Evolutionary conservation across 2,888 invertebrate species (phyloP).

Genomic region (Pammene fasciana): DNA sequence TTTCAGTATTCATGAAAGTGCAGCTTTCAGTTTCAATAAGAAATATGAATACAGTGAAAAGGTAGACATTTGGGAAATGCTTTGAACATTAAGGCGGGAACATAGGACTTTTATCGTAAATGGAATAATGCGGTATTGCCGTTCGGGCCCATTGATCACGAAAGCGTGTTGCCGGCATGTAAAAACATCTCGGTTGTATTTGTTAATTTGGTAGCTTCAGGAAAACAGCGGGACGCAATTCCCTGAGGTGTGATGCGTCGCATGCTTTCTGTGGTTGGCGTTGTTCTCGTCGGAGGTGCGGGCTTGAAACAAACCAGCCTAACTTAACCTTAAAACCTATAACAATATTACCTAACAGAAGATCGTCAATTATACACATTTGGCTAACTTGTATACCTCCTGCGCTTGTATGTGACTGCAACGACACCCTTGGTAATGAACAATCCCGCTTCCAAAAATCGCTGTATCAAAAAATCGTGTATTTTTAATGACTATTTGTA

Average conservation of each 20-base stretch:
- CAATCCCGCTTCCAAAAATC: neutral
- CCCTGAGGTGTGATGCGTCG: conserved; percentile 34
- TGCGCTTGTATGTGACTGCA: neutral
- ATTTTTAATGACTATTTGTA: no score
- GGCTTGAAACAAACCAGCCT: neutral
- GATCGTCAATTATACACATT: neutral
- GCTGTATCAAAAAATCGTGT: neutral
- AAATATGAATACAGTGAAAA: conserved; percentile 24
- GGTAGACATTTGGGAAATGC: conserved; percentile 22
- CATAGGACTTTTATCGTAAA: conserved; percentile 17
- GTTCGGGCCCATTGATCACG: conserved; percentile 36
- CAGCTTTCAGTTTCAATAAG: conserved; percentile 34
- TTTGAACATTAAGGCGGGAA: conserved; percentile 14
- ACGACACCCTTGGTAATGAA: conserved; percentile 17
- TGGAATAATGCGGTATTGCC: conserved; percentile 17
- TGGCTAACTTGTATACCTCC: neutral
- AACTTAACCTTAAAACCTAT: neutral
- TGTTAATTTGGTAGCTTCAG: conserved; percentile 1
- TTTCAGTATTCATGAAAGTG: conserved; percentile 27
- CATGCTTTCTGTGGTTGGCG: conserved; percentile 2
- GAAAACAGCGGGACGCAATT: conserved; percentile 24
- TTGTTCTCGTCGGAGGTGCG: neutral
- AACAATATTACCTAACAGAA: neutral
- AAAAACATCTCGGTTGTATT: conserved; percentile 25
- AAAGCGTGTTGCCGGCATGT: conserved; percentile 14